Conservation (phyloP, 2,888 invertebrate species). For the Lycia hirtaria region DNA sequence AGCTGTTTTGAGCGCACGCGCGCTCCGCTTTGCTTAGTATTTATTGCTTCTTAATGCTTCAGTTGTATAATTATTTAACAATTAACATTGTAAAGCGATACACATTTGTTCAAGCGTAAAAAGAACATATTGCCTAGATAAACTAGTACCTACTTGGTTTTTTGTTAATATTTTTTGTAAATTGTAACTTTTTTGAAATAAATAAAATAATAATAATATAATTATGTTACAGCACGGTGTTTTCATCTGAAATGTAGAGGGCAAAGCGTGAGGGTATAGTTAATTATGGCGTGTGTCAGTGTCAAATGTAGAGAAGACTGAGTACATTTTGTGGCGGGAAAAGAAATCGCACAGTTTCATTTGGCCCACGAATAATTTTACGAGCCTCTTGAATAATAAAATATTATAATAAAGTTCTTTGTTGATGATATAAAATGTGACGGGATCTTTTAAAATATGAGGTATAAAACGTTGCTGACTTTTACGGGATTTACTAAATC, state of each 20-base stretch:
- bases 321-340: conserved; percentile 15
- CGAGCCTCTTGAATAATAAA: conserved; percentile 29
- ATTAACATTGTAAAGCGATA: no score
- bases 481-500: conserved; percentile 3
- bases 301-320: conserved; percentile 47
- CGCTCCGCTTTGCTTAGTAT: no score
- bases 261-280: conserved; percentile 58
- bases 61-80: no score
- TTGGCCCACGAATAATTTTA: conserved; percentile 21
- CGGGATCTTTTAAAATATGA: conserved; percentile 23
- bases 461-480: neutral
- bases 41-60: no score
- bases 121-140: no score
- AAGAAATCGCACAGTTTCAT: conserved; percentile 29
- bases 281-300: conserved; percentile 64
- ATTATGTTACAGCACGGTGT: conserved; percentile 16
- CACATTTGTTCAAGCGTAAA: no score
- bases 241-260: conserved; percentile 39
- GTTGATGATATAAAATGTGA: conserved; percentile 23
- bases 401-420: conserved; percentile 21
- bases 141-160: neutral
- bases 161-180: neutral
- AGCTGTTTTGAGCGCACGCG: no score
- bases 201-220: neutral
- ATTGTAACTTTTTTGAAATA: neutral